phyloP scores from a whole-genome alignment of 1,140 invertebrate genomes.

The Pseudomyrmex dendroicus region DNA sequence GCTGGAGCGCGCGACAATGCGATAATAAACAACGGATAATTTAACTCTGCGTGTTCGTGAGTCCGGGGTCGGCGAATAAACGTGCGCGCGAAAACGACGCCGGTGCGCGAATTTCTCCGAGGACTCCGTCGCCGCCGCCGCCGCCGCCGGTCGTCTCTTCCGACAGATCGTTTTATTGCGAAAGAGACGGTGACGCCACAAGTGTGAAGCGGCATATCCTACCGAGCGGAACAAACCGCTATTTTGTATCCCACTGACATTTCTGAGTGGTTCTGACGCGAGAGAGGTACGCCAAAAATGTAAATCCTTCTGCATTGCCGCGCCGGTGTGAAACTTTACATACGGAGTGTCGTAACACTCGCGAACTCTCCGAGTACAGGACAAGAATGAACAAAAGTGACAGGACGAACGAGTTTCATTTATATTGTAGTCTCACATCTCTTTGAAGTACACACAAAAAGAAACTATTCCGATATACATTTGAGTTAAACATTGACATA shows the following conservation, averaged over 20 bases:
- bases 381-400: not conserved
- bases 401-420: not conserved
- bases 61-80: not conserved
- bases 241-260: slow-evolving; percentile 14
- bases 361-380: not conserved
- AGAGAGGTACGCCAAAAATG: not conserved
- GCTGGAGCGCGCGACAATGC: slow-evolving; percentile 12
- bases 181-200: slow-evolving; percentile 40
- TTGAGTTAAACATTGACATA: no score
- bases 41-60: not conserved
- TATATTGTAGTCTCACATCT: not conserved
- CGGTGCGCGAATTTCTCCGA: slow-evolving; percentile 21
- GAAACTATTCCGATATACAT: not conserved
- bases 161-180: slow-evolving; percentile 5
- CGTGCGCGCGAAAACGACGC: not conserved
- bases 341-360: not conserved
- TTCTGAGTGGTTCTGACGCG: not conserved
- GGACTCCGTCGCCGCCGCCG: not conserved
- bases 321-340: not conserved
- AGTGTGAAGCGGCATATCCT: slow-evolving; percentile 1
- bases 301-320: not conserved
- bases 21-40: slow-evolving; percentile 53
- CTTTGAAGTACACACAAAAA: not conserved
- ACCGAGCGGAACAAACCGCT: not conserved
- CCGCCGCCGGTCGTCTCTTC: not conserved